A percentile compares a stretch with the other conserved stretches of the same genome.
Conservation (phyloP, 2,888 invertebrate genomes). For the Acrobasis consociella region DNA sequence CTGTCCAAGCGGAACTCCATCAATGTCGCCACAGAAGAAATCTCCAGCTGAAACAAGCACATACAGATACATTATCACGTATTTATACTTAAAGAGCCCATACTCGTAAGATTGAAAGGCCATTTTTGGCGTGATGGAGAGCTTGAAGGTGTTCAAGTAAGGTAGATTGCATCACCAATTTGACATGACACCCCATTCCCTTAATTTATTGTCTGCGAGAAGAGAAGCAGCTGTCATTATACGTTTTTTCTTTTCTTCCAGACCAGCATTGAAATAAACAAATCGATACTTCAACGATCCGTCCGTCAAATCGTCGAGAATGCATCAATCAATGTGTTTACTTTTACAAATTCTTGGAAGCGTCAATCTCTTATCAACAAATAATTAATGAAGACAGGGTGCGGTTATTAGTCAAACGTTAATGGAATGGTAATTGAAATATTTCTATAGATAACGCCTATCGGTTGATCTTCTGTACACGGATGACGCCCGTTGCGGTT, state of each 20-base stretch:
- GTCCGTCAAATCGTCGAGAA: slow-evolving; percentile 4
- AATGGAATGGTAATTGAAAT: slow-evolving; percentile 5
- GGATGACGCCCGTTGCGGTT: slow-evolving; percentile 23
- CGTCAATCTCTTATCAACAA: slow-evolving; percentile 18
- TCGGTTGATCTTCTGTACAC: slow-evolving; percentile 7
- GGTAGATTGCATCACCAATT: no score
- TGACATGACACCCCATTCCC: no score
- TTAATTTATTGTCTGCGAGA: no score
- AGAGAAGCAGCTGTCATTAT: no score
- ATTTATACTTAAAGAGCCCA: no score
- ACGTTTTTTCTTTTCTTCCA: no score
- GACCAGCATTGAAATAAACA: slow-evolving; percentile 28
- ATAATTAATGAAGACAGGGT: slow-evolving; percentile 17
- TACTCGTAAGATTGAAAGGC: no score
- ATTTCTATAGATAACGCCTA: slow-evolving; percentile 4
- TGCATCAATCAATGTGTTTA: slow-evolving; percentile 25
- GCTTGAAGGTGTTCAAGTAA: no score
- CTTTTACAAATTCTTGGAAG: slow-evolving; percentile 23
- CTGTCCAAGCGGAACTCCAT: slow-evolving; percentile 99
- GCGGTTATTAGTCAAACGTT: slow-evolving; percentile 6
- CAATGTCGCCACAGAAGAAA: slow-evolving; percentile 95
- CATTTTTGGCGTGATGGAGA: no score
- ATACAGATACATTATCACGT: no score
- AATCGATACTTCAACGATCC: slow-evolving; percentile 17
- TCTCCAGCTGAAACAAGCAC: slow-evolving; percentile 87